Percentiles rank a stretch among this genome's conserved stretches.
phyloP scores from a whole-genome alignment of 2,113 vertebrate species.

The Rhinogobius similis region DNA sequence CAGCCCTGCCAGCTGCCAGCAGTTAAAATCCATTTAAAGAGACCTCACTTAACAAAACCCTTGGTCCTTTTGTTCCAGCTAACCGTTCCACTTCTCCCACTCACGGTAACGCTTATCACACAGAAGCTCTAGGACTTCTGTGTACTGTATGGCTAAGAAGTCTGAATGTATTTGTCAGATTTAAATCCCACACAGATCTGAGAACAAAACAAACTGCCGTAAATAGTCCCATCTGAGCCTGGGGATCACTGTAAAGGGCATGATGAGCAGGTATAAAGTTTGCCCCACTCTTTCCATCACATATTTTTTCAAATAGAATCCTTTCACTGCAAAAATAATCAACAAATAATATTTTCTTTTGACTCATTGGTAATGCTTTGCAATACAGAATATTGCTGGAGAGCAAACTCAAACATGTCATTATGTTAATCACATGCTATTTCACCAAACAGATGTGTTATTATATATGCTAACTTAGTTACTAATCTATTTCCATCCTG shows the following conservation, averaged over 20 bases:
- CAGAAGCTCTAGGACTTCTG: slow-evolving; percentile 31
- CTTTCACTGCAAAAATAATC: neutral
- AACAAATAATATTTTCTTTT: neutral
- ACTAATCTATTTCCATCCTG: neutral
- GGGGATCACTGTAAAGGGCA: slow-evolving; percentile 47
- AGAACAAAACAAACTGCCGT: slow-evolving; percentile 31
- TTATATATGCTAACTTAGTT: neutral
- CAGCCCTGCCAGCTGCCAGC: slow-evolving; percentile 45
- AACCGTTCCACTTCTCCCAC: slow-evolving; percentile 41
- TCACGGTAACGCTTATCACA: slow-evolving; percentile 21
- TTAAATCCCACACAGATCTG: slow-evolving; percentile 14
- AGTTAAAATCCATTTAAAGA: slow-evolving; percentile 59
- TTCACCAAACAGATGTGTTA: neutral
- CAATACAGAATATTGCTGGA: neutral
- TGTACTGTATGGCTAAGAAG: neutral
- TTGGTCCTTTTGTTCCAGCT: slow-evolving; percentile 49
- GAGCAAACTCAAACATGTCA: neutral
- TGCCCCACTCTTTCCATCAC: slow-evolving; percentile 19
- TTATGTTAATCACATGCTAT: neutral
- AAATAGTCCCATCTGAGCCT: slow-evolving; percentile 64
- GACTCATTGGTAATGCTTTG: neutral
- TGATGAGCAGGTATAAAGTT: slow-evolving; percentile 22
- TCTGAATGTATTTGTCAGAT: slow-evolving; percentile 1
- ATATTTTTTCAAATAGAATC: neutral
- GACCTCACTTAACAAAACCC: slow-evolving; percentile 53